Evolutionary conservation across 2,113 vertebrate species (phyloP).

Genomic region (Heteronetta atricapilla): DNA sequence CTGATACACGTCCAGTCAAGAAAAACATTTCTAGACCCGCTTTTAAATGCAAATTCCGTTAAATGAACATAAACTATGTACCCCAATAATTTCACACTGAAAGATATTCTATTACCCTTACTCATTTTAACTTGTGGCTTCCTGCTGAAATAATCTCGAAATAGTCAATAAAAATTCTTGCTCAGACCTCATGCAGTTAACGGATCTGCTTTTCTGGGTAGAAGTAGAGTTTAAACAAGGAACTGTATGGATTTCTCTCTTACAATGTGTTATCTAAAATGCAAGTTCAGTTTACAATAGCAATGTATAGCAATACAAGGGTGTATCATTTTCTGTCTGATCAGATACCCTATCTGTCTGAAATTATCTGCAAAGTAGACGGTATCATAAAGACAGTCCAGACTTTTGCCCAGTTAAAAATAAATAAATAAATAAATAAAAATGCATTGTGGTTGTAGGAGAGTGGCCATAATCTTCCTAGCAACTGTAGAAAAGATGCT

Average conservation of each 20-base stretch:
- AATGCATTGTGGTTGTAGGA: not conserved
- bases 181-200: not conserved
- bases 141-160: not conserved
- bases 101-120: not conserved
- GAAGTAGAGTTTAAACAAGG: not conserved
- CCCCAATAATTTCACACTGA: not conserved
- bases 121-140: not conserved
- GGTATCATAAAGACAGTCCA: not conserved
- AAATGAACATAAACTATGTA: not conserved
- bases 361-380: not conserved
- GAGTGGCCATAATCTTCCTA: not conserved
- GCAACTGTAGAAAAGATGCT: not conserved
- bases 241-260: not conserved
- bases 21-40: not conserved
- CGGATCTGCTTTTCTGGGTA: not conserved
- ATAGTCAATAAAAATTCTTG: not conserved
- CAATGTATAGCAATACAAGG: not conserved
- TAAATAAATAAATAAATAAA: not conserved
- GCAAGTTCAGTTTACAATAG: not conserved
- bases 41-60: not conserved
- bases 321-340: not conserved
- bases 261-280: not conserved
- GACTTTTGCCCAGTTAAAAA: not conserved
- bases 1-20: not conserved
- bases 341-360: not conserved